Percentiles rank a stretch among this genome's conserved stretches.
Conservation (phyloP, 2,113 vertebrate genomes). For the Actinemys pallida region DNA sequence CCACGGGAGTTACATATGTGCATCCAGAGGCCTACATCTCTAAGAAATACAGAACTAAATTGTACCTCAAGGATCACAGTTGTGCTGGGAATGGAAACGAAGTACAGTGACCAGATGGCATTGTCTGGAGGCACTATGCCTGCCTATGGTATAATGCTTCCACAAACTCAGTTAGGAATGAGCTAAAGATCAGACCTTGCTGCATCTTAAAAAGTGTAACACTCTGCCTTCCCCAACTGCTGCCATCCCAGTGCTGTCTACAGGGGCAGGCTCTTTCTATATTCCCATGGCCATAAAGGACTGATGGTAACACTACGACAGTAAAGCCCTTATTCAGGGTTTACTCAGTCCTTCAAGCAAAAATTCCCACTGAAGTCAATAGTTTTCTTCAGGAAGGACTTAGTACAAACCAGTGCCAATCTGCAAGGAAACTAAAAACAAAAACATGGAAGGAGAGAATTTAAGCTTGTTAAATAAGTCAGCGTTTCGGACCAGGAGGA, state of each 20-base stretch:
- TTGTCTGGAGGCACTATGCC: background rate
- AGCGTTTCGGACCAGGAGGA: background rate
- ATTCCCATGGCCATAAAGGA: background rate
- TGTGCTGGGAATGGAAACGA: background rate
- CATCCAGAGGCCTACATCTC: background rate
- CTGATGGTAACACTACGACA: background rate
- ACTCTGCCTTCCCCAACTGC: too few relatives aligned
- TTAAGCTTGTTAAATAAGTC: background rate
- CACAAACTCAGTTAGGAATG: background rate
- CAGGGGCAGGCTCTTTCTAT: background rate
- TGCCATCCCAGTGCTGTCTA: background rate
- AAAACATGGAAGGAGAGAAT: slow-evolving; percentile 8
- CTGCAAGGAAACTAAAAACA: slow-evolving; percentile 23
- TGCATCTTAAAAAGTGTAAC: background rate
- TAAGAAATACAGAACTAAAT: background rate
- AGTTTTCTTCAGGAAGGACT: background rate
- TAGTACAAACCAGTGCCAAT: background rate
- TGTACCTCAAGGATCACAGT: background rate
- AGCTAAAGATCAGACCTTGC: background rate
- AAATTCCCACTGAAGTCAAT: background rate
- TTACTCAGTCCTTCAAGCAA: background rate
- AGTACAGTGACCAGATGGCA: background rate
- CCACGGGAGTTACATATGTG: background rate
- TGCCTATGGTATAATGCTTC: background rate
- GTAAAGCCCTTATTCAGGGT: background rate